Conservation (phyloP, 2,797 vertebrate species). For the Syndactyla subalaris region DNA sequence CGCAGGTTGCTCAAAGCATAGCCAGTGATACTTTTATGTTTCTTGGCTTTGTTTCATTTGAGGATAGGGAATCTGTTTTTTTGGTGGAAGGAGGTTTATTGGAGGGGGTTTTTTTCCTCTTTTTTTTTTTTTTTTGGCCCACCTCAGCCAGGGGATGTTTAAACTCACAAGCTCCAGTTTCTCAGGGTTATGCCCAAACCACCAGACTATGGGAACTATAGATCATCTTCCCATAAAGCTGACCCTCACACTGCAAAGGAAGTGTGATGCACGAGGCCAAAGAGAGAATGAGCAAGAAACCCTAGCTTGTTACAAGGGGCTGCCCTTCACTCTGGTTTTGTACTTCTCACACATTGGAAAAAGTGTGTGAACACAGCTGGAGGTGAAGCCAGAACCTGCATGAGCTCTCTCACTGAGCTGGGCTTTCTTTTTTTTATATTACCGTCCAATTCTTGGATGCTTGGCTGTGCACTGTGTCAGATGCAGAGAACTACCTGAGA, state of each 20-base stretch:
- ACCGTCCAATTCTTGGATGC: too few species aligned
- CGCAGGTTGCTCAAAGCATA: background rate
- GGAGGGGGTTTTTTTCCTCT: background rate
- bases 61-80: fast-evolving
- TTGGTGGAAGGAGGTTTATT: background rate
- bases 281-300: background rate
- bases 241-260: background rate
- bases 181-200: background rate
- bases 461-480: too few species aligned
- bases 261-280: background rate
- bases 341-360: too few species aligned
- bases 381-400: too few species aligned
- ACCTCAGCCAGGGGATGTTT: background rate
- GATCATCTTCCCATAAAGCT: background rate
- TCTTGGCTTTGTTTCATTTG: background rate
- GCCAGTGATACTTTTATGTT: background rate
- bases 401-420: too few species aligned
- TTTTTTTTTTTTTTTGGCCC: background rate
- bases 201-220: background rate
- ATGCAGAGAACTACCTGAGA: background rate
- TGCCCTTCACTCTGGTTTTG: too few species aligned
- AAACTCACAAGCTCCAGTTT: background rate
- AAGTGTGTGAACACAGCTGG: too few species aligned
- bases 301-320: too few species aligned
- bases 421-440: too few species aligned